Base-by-base conservation (phyloP, 2,113 vertebrate genomes). In the Strix aluco region DNA sequence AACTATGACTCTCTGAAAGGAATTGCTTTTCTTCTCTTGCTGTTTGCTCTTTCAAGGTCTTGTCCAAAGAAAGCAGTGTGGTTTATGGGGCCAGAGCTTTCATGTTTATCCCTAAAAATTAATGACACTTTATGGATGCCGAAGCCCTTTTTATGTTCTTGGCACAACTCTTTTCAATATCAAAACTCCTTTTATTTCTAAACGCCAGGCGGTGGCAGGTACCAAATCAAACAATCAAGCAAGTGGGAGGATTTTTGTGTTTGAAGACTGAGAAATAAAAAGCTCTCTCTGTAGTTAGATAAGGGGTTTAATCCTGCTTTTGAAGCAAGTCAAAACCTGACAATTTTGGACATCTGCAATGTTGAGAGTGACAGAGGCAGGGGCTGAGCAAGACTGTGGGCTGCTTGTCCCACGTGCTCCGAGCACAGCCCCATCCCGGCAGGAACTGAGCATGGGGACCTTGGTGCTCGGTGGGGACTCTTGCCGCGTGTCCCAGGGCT, bases 331-430 rank as follows among this genome's bases (percentile, higher is more conserved):
- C 34, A 34, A 47, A 22, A 22, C 70, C 18, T 6, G 47, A 15
- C 10, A 4, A 15, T 13, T 71, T 15, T 40, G 15, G 11, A 17
- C 27, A 6, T 13, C 38, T 52, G 62, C 19, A 10, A 1, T 1
- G 61, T 9, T 3, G 3, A 36, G 25, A 15, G 36, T 4, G 5
- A 21, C 69, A 32, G 38, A 46, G 27, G 49, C 27, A 21, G 34
- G 34, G 22, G 32, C 66, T 26, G 30, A 47, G 42, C 63, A 22
- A 47, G 44, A 69, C 65, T 10, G 9, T 4, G 16, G 46, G 34
- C 34, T 52, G n/a, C 47, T 34, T 1, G 2, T 49, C 54, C 30
- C 23, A 3, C 2, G 13, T 5, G 3, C 25, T 42, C 11, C 5
- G 0, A 55, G 49, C 32, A 32, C 26, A 0, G 57, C 20, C 52